Conservation (phyloP, 2,797 vertebrate species). For the Danio tinwini region DNA sequence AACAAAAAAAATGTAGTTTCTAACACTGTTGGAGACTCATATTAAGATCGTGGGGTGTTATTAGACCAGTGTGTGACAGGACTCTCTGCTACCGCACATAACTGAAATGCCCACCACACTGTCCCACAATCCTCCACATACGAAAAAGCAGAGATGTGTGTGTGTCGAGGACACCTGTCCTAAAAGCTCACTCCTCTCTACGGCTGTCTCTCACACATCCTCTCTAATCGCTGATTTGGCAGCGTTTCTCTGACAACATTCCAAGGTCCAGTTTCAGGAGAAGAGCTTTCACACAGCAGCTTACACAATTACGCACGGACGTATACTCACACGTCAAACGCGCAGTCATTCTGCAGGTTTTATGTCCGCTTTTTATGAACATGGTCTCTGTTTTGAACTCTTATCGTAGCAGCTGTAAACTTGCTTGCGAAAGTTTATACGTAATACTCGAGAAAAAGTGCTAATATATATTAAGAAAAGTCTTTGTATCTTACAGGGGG, state of each 20-base stretch:
- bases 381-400: constrained; percentile 23
- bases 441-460: constrained; percentile 24
- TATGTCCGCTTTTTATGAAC: constrained; percentile 1
- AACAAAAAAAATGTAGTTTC: constrained; percentile 20
- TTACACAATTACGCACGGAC: constrained; percentile 44
- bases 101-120: constrained; percentile 48
- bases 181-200: constrained; percentile 73
- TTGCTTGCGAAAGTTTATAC: constrained; percentile 25
- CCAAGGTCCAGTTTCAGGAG: constrained; percentile 79
- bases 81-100: constrained; percentile 51
- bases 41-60: constrained; percentile 49
- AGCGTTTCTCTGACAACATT: constrained; percentile 81
- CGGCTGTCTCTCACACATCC: constrained; percentile 73
- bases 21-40: constrained; percentile 25
- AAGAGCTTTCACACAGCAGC: constrained; percentile 56
- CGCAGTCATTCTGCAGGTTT: constrained; percentile 19
- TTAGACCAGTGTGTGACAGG: constrained; percentile 41
- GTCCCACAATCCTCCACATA: constrained; percentile 38
- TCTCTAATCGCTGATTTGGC: constrained; percentile 83
- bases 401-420: constrained; percentile 26
- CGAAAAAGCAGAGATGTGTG: constrained; percentile 38
- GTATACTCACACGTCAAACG: constrained; percentile 33
- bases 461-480: constrained; percentile 8
- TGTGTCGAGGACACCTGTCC: constrained; percentile 61
- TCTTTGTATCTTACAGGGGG: constrained; percentile 18